A percentile compares a stretch with the other conserved stretches of the same genome.
Conservation (phyloP, 2,888 invertebrate species). For the Diachrysia chrysitis region DNA sequence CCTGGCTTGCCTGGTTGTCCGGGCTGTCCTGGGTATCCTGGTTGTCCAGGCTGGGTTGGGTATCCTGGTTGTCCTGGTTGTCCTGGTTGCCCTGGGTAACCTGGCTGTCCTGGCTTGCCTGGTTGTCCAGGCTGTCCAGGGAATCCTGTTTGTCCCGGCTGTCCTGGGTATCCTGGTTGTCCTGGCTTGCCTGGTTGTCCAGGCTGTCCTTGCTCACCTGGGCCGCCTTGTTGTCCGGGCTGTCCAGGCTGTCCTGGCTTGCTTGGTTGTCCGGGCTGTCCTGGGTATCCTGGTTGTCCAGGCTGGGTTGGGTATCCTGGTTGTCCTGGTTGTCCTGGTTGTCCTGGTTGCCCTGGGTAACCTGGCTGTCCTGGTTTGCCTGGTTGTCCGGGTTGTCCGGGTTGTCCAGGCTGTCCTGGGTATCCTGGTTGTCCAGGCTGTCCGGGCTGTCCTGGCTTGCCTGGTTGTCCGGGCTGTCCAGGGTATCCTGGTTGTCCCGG, state of each 20-base stretch:
- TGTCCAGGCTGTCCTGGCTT: constrained; percentile 64
- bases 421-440: constrained; percentile 59
- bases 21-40: constrained; percentile 37
- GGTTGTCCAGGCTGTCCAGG: constrained; percentile 83
- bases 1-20: constrained; percentile 59
- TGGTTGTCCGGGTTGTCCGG: constrained; percentile 54
- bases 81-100: constrained; percentile 58
- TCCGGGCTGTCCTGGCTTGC: constrained; percentile 51
- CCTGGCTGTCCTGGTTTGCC: constrained; percentile 50
- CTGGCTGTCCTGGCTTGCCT: constrained; percentile 61
- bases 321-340: constrained; percentile 58
- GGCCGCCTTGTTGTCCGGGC: constrained; percentile 48
- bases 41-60: constrained; percentile 40
- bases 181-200: constrained; percentile 38
- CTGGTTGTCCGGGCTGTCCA: constrained; percentile 42
- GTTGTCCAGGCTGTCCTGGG: constrained; percentile 62
- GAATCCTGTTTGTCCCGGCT: constrained; percentile 65
- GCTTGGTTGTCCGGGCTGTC: constrained; percentile 59
- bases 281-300: constrained; percentile 76
- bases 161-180: constrained; percentile 8
- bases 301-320: constrained; percentile 67
- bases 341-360: constrained; percentile 44
- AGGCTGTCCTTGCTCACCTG: constrained; percentile 47
- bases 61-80: constrained; percentile 42
- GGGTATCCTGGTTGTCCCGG: constrained; percentile 57